Evolutionary conservation across 2,888 invertebrate species (phyloP).

Genomic region (Tetragnatha montana): DNA sequence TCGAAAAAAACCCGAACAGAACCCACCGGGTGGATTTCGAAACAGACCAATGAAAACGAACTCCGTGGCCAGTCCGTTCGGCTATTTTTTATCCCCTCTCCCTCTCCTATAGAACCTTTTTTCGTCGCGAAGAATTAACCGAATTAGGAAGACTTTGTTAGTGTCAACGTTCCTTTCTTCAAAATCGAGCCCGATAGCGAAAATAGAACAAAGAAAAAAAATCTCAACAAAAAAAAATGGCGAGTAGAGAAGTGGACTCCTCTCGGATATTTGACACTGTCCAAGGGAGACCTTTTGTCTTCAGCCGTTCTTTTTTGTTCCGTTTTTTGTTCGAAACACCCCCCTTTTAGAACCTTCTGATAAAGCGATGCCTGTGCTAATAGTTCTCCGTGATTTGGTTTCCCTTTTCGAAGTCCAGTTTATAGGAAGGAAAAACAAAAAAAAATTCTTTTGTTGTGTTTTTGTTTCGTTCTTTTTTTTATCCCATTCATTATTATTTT

Average conservation of each 20-base stretch:
- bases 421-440: constrained; percentile 45
- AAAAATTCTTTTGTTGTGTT: not conserved
- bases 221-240: constrained; percentile 1
- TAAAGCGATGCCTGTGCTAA: constrained; percentile 67
- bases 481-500: not conserved
- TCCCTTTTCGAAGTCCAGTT: constrained; percentile 56
- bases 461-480: constrained; percentile 11
- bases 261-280: constrained; percentile 64
- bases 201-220: not conserved
- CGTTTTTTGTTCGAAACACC: constrained; percentile 43
- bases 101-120: constrained; percentile 34
- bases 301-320: constrained; percentile 11
- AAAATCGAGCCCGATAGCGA: constrained; percentile 45
- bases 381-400: constrained; percentile 67
- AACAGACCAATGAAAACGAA: too few relatives aligned
- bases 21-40: too few relatives aligned
- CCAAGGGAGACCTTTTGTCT: constrained; percentile 58
- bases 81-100: constrained; percentile 54
- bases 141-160: constrained; percentile 69
- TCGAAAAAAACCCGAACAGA: too few relatives aligned
- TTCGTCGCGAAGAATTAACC: constrained; percentile 69
- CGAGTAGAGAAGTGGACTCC: not conserved
- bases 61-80: not conserved
- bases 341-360: constrained; percentile 26
- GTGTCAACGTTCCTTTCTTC: constrained; percentile 48